Evolutionary conservation across 2,888 invertebrate species (phyloP).

Genomic region (Ochropacha duplaris): DNA sequence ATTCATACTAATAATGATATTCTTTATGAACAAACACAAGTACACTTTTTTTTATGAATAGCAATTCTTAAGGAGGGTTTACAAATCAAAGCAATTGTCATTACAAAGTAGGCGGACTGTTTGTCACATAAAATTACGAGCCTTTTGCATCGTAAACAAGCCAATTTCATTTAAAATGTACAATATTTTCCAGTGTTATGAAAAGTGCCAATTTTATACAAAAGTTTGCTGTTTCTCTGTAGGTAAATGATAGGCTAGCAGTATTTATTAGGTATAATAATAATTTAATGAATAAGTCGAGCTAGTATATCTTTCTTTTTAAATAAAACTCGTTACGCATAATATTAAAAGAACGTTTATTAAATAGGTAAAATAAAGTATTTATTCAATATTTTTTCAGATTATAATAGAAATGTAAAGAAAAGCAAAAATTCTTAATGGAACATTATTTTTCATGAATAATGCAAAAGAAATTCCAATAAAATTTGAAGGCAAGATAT

Average conservation of each 20-base stretch:
- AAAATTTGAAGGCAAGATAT: too few species aligned
- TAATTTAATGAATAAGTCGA: too few species aligned
- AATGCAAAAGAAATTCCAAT: too few species aligned
- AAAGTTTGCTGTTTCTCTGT: background rate
- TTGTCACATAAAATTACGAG: background rate
- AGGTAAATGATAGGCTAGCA: background rate
- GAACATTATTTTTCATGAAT: too few species aligned
- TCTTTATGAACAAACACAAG: background rate
- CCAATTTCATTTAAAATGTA: background rate
- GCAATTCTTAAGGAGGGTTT: background rate
- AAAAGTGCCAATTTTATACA: background rate
- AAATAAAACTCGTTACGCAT: too few species aligned
- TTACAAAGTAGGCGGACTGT: background rate
- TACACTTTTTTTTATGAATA: background rate
- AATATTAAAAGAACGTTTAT: too few species aligned
- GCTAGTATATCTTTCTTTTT: too few species aligned
- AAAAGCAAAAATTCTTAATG: too few species aligned
- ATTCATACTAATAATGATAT: too few species aligned
- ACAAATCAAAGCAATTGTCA: background rate
- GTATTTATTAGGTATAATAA: background rate
- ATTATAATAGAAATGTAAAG: too few species aligned
- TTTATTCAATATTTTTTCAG: too few species aligned
- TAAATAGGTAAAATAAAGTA: too few species aligned
- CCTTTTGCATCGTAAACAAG: background rate
- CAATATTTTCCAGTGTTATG: background rate